These are phyloP conservation scores for Machaerirhynchus nigripectus DNA, from an alignment of 2,113 vertebrate species.

Conservation along the genomic window DNA sequence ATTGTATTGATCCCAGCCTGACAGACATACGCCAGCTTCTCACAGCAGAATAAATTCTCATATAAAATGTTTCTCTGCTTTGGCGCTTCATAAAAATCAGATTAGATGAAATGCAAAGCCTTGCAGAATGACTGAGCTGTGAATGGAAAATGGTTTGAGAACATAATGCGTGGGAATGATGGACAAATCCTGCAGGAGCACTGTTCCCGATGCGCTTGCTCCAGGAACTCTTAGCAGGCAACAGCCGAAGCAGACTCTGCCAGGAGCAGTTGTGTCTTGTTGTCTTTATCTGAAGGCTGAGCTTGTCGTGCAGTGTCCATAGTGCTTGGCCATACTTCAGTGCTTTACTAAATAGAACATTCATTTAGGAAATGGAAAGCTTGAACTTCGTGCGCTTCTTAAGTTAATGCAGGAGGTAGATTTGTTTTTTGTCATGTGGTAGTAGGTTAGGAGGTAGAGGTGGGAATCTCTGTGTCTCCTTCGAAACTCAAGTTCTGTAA, in stretches of 20 bases:
- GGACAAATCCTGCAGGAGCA: not conserved
- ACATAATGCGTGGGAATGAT: not conserved
- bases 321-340: not conserved
- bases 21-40: not conserved
- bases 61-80: not conserved
- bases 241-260: not conserved
- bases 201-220: not conserved
- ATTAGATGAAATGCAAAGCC: not conserved
- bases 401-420: not conserved
- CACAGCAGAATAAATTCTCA: not conserved
- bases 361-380: not conserved
- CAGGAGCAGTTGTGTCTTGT: not conserved
- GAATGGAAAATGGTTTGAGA: not conserved
- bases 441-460: not conserved
- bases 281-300: not conserved
- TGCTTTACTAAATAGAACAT: not conserved
- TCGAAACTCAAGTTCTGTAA: not conserved
- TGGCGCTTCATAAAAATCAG: not conserved
- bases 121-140: not conserved
- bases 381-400: not conserved
- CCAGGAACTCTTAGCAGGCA: not conserved
- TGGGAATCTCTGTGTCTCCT: not conserved
- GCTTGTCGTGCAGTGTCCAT: not conserved
- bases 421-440: not conserved
- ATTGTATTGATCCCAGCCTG: not conserved